Base-by-base conservation (phyloP, 2,113 vertebrate species). In the Ornithorhynchus anatinus region DNA sequence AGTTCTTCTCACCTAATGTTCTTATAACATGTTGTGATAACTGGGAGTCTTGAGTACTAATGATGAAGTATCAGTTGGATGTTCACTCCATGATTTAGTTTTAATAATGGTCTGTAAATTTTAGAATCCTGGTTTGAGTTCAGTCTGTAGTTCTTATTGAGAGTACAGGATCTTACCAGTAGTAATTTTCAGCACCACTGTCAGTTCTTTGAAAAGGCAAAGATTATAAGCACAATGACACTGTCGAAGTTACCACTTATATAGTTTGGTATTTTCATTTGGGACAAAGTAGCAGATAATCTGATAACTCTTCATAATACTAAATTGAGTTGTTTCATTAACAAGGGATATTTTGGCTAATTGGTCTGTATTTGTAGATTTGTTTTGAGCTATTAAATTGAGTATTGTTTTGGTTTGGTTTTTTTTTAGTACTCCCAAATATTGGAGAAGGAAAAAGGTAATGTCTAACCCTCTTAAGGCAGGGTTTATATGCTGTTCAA, bases 181-280 rank as follows among this genome's bases (percentile, higher is more conserved):
- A 39, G 75, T 39, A 6, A 62, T 86, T 87, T 84, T 89, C 86
- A 63, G 88, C 86, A 84, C 70, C 86, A 65, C 81, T 82, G 81
- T 69, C 70, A 80, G 80, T 65, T 84, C 86, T 82, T 77, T 5
- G 37, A 17, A 43, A 61, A 40, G 50, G 43, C 54, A 22, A 10
- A 44, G 61, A 61, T 51, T 38, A 32, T 1, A 15, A 69, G 53
- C 60, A 8, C 27, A 36, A 47, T 9, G 36, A 39, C 53, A 39
- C 60, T 62, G 44, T 43, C 31, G 51, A 56, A 33, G 57, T 12
- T 5, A 52, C 53, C 69, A 60, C 16, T 60, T 65, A 38, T 13
- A 25, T 23, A 48, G 62, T 52, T 8, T 57, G 57, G 45, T 56
- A 33, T 66, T 45, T 57, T 50, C 22, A 25, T 47, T 47, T 20